Conservation (phyloP, 2,888 invertebrate species). For the Drosophila pegasa region DNA sequence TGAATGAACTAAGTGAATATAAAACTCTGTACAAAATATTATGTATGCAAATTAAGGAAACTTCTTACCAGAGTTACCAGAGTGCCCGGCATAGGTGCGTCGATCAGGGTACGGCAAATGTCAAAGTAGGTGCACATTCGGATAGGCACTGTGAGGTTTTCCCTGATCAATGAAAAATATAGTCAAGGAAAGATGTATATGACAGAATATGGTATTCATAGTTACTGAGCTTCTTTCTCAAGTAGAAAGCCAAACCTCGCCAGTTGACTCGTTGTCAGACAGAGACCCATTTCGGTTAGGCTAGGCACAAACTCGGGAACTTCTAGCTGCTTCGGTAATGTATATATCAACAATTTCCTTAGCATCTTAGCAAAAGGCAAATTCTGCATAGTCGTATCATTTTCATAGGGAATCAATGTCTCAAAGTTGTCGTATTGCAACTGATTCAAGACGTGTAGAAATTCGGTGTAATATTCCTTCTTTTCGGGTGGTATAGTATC, state of each 20-base stretch:
- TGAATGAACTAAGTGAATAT: conserved; percentile 73
- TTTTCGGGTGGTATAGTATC: neutral
- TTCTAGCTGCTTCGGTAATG: conserved; percentile 9
- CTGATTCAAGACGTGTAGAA: conserved; percentile 64
- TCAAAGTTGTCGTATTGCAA: conserved; percentile 69
- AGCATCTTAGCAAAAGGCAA: conserved; percentile 64
- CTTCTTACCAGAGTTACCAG: conserved; percentile 39
- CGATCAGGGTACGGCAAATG: conserved; percentile 60
- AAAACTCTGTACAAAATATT: neutral
- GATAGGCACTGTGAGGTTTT: conserved; percentile 14
- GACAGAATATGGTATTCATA: neutral
- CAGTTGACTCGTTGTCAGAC: conserved; percentile 75
- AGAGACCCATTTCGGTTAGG: conserved; percentile 82
- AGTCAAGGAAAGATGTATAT: neutral
- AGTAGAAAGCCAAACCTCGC: conserved; percentile 56
- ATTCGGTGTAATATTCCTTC: conserved; percentile 31
- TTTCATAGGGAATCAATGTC: conserved; percentile 62
- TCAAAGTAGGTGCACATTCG: conserved; percentile 62
- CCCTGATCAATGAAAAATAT: conserved; percentile 5
- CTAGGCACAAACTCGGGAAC: conserved; percentile 57
- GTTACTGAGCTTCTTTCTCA: neutral
- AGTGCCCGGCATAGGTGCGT: conserved; percentile 51
- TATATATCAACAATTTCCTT: neutral
- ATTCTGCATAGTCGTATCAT: conserved; percentile 68
- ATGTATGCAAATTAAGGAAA: too few species aligned